A percentile compares a stretch with the other conserved stretches of the same genome.
These are phyloP conservation scores for Penelope pileata DNA, from an alignment of 2,113 vertebrate genomes.

Conservation along the genomic window DNA sequence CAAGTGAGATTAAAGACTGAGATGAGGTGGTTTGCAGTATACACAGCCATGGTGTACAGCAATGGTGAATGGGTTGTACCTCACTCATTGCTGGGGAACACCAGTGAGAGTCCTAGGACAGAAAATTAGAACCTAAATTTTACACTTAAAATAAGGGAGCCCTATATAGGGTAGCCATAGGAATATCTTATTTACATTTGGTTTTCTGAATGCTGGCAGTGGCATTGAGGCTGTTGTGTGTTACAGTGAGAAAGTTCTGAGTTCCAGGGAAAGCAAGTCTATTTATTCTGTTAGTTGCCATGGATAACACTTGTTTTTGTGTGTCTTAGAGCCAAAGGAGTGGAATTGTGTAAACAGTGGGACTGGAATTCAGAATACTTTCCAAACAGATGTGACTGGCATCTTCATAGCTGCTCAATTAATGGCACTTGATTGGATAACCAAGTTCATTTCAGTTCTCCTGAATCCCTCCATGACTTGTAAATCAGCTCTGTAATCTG, in stretches of 20 bases:
- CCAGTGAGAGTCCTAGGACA: not conserved
- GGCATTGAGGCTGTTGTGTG: not conserved
- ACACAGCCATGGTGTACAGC: not conserved
- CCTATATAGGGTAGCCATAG: not conserved
- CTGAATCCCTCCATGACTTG: not conserved
- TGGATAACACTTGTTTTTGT: not conserved
- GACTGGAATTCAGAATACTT: not conserved
- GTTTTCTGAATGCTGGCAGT: not conserved
- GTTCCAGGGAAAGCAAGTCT: not conserved
- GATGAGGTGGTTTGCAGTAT: not conserved
- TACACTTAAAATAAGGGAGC: not conserved
- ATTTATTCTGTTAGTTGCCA: slow-evolving; percentile 28
- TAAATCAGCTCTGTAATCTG: not conserved
- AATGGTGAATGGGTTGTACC: not conserved
- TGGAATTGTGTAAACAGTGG: not conserved
- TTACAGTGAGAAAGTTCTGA: not conserved
- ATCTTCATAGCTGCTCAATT: not conserved
- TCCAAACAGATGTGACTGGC: slow-evolving; percentile 8
- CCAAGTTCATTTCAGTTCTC: not conserved
- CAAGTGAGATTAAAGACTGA: not conserved
- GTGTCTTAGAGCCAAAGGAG: not conserved
- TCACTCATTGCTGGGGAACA: not conserved
- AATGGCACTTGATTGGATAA: not conserved
- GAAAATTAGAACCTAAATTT: not conserved
- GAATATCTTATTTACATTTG: not conserved